Percentiles rank a stretch among this genome's conserved stretches.
phyloP scores from a whole-genome alignment of 1,140 invertebrate genomes.

The Euwallacea fornicatus region DNA sequence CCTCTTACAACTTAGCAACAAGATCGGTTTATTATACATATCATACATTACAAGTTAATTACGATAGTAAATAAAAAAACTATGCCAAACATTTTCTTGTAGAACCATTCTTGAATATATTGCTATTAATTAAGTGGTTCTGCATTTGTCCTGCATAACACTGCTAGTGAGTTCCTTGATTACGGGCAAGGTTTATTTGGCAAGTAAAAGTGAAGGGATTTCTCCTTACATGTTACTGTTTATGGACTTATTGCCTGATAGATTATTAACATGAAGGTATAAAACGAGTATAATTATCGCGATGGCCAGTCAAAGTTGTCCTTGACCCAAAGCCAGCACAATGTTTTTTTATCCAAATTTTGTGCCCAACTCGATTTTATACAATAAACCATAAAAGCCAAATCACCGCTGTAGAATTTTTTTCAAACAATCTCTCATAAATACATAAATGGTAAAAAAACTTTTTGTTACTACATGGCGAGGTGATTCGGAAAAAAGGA shows the following conservation, averaged over 20 bases:
- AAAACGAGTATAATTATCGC: too few relatives aligned
- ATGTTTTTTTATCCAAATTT: too few relatives aligned
- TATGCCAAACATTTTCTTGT: slow-evolving; percentile 20
- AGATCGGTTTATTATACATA: neutral
- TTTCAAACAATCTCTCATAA: too few relatives aligned
- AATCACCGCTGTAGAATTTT: too few relatives aligned
- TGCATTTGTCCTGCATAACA: slow-evolving; percentile 21
- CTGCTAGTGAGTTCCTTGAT: slow-evolving; percentile 38
- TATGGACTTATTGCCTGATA: neutral
- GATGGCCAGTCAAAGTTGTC: too few relatives aligned
- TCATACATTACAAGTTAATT: slow-evolving; percentile 17
- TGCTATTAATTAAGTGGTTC: neutral
- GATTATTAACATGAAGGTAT: too few relatives aligned
- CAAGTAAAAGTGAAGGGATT: slow-evolving; percentile 39
- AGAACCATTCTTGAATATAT: slow-evolving; percentile 20
- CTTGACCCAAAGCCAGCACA: too few relatives aligned
- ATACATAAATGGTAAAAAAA: too few relatives aligned
- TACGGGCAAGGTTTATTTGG: slow-evolving; percentile 35
- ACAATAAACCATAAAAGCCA: too few relatives aligned
- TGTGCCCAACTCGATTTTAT: too few relatives aligned
- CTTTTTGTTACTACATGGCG: too few relatives aligned
- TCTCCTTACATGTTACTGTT: slow-evolving; percentile 24
- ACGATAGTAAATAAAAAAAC: slow-evolving; percentile 23
- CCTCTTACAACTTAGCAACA: too few relatives aligned
- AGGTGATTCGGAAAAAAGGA: slow-evolving; percentile 1